Evolutionary conservation across 2,113 vertebrate genomes (phyloP).

Genomic region (Hypocryptadius cinnamomeus): DNA sequence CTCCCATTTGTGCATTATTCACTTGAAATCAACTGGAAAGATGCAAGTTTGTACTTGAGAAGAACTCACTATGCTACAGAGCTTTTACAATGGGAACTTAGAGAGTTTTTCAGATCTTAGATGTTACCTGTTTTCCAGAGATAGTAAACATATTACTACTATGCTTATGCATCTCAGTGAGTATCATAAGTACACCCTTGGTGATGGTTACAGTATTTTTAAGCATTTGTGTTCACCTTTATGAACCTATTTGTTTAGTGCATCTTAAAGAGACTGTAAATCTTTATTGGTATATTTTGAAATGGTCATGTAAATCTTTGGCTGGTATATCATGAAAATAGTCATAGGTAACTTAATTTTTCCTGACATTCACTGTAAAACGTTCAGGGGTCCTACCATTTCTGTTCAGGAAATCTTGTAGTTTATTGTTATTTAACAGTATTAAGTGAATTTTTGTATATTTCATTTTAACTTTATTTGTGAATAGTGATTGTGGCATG

Average conservation of each 20-base stretch:
- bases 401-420: conserved; percentile 82
- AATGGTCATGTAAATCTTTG: conserved; percentile 79
- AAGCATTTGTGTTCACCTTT: conserved; percentile 75
- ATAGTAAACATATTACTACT: conserved; percentile 66
- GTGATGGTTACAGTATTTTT: conserved; percentile 75
- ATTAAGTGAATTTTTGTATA: conserved; percentile 90
- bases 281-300: conserved; percentile 78
- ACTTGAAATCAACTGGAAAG: conserved; percentile 71
- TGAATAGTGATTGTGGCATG: conserved; percentile 94
- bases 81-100: conserved; percentile 56
- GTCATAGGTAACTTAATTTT: conserved; percentile 77
- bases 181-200: conserved; percentile 69
- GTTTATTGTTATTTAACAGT: conserved; percentile 92
- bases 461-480: conserved; percentile 92
- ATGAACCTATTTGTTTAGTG: conserved; percentile 77
- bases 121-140: conserved; percentile 70
- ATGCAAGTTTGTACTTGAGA: conserved; percentile 58
- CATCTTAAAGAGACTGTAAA: conserved; percentile 80
- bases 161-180: conserved; percentile 75
- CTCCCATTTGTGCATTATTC: conserved; percentile 43
- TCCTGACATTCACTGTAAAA: conserved; percentile 78
- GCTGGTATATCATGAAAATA: conserved; percentile 75
- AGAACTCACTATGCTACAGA: conserved; percentile 56
- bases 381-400: conserved; percentile 84
- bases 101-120: conserved; percentile 61